Conservation (phyloP, 2,888 invertebrate genomes). For the Lepidochitona cinerea region DNA sequence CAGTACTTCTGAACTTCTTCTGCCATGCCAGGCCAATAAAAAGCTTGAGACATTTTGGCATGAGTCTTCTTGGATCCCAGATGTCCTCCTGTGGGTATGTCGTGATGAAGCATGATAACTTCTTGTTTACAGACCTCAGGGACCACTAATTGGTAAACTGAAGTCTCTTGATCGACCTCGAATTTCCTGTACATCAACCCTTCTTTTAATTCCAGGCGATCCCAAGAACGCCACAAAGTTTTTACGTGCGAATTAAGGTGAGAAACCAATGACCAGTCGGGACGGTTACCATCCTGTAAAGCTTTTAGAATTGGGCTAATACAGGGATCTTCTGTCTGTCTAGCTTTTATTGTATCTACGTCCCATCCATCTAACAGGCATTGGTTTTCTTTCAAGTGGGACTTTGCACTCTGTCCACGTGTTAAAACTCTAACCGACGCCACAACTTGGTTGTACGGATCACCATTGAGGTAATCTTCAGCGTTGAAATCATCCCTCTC, state of each 20-base stretch:
- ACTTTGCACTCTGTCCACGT: no score
- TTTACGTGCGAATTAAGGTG: not conserved
- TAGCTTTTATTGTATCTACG: no score
- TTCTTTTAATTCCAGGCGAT: not conserved
- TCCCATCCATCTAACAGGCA: no score
- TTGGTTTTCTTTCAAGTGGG: no score
- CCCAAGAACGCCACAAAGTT: not conserved
- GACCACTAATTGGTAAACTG: no score
- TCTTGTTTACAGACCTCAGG: no score
- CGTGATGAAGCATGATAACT: no score
- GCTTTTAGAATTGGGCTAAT: no score
- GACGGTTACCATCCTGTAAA: no score
- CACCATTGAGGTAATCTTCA: not conserved
- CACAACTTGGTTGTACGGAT: not conserved
- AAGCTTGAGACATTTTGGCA: not conserved
- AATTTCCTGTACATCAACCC: not conserved
- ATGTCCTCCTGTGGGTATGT: slow-evolving; percentile 17
- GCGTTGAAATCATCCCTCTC: no score
- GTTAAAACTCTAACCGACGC: not conserved
- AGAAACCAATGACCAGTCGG: no score
- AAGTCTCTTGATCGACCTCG: not conserved
- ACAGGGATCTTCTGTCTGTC: not conserved
- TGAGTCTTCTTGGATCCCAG: slow-evolving; percentile 7
- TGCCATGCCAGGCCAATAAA: slow-evolving; percentile 16
- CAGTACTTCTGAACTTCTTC: slow-evolving; percentile 17